Evolutionary conservation across 2,797 vertebrate species (phyloP).

Genomic region (Kryptolebias ocellatus): DNA sequence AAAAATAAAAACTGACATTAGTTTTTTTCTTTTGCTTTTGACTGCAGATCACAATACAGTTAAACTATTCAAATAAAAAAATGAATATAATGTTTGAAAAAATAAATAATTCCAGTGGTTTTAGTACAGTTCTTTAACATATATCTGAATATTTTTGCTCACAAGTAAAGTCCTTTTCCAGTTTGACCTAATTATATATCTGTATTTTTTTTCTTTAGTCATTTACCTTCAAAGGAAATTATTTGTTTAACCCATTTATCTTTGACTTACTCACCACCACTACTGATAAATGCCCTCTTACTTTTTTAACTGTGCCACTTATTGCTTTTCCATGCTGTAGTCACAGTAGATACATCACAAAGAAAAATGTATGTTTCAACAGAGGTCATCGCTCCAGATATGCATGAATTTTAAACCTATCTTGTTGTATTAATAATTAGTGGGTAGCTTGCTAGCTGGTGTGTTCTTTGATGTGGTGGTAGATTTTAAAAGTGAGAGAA

Average conservation of each 20-base stretch:
- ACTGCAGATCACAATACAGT: too few relatives aligned
- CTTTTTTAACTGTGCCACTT: constrained; percentile 72
- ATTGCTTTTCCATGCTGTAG: constrained; percentile 59
- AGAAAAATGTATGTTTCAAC: constrained; percentile 66
- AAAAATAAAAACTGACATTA: not conserved
- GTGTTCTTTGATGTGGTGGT: constrained; percentile 37
- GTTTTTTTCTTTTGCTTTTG: too few relatives aligned
- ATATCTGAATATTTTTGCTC: constrained; percentile 4
- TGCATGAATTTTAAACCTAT: constrained; percentile 60
- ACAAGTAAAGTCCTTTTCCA: constrained; percentile 36
- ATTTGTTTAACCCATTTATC: constrained; percentile 74
- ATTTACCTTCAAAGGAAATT: constrained; percentile 67
- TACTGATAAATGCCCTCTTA: constrained; percentile 68
- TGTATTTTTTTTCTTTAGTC: constrained; percentile 42
- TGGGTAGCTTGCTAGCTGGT: constrained; percentile 14
- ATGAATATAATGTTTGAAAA: too few relatives aligned
- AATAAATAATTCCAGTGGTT: too few relatives aligned
- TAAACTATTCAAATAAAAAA: too few relatives aligned
- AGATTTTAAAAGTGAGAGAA: constrained; percentile 32
- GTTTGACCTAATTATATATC: constrained; percentile 61
- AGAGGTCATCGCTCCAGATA: constrained; percentile 68
- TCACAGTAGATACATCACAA: constrained; percentile 66
- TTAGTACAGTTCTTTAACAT: not conserved
- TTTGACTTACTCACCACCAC: constrained; percentile 42
- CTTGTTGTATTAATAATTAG: constrained; percentile 64